Conservation (phyloP, 2,797 vertebrate species). For the Sus cebifrons region DNA sequence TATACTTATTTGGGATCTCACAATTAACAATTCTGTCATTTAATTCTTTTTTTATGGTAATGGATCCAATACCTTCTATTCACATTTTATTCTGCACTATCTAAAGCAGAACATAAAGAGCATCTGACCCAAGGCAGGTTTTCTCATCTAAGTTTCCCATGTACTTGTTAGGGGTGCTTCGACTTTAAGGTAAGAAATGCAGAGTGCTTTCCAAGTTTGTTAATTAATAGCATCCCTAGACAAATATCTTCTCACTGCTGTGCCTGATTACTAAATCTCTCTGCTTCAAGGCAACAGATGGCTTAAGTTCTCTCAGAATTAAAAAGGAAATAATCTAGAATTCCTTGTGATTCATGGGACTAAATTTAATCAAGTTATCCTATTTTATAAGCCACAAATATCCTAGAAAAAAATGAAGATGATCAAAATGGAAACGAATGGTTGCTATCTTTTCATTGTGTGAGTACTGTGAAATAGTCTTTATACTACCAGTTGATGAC, state of each 20-base stretch:
- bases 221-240: constrained; percentile 91
- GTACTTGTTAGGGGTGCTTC: constrained; percentile 83
- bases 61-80: not conserved
- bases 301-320: constrained; percentile 89
- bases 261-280: constrained; percentile 90
- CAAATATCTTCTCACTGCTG: constrained; percentile 89
- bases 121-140: constrained; percentile 75
- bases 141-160: constrained; percentile 82
- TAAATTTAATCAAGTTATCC: constrained; percentile 86
- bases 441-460: constrained; percentile 55
- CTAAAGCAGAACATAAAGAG: constrained; percentile 68
- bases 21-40: constrained; percentile 48
- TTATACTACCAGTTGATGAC: constrained; percentile 42
- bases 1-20: not conserved
- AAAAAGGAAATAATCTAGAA: constrained; percentile 86
- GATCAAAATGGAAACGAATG: constrained; percentile 70
- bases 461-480: constrained; percentile 42
- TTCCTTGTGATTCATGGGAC: constrained; percentile 81
- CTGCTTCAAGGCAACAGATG: constrained; percentile 91
- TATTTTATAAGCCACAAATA: constrained; percentile 81
- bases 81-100: constrained; percentile 37
- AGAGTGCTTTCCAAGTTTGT: constrained; percentile 90
- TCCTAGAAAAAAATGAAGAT: constrained; percentile 73
- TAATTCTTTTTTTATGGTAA: not conserved
- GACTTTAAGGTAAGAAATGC: constrained; percentile 88